Evolutionary conservation across 1,140 invertebrate genomes (phyloP).

Genomic region (Phortica variegata): DNA sequence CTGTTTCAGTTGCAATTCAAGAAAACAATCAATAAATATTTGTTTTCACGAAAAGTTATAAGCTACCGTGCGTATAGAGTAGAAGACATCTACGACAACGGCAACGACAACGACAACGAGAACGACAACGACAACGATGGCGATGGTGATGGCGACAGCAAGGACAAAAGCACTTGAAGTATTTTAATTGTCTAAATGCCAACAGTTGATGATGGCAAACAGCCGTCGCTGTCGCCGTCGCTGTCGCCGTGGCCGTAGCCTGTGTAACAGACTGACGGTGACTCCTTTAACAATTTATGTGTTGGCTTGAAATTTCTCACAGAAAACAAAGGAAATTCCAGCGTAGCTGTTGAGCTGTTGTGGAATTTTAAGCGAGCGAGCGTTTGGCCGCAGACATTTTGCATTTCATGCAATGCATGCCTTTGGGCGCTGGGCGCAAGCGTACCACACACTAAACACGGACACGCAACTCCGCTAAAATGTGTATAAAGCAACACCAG

Average conservation of each 20-base stretch:
- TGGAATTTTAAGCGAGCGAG: constrained; percentile 43
- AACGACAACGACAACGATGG: too few species aligned
- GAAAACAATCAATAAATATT: constrained; percentile 33
- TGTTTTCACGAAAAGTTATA: constrained; percentile 47
- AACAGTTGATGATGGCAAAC: constrained; percentile 31
- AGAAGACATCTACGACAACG: too few species aligned
- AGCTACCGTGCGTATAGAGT: constrained; percentile 48
- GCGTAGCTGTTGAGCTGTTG: constrained; percentile 29
- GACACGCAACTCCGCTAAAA: background rate
- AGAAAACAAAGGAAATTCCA: constrained; percentile 56
- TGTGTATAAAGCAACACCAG: background rate
- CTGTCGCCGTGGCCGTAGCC: too few species aligned
- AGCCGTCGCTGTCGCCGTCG: background rate
- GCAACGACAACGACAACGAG: too few species aligned
- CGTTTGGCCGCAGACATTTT: constrained; percentile 51
- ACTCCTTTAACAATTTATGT: constrained; percentile 51
- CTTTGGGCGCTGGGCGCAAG: constrained; percentile 51
- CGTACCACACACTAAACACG: constrained; percentile 50
- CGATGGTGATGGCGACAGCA: too few species aligned
- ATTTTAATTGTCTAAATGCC: constrained; percentile 57
- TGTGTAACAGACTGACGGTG: constrained; percentile 26
- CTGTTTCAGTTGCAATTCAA: too few species aligned
- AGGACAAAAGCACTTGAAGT: constrained; percentile 42
- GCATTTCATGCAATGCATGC: constrained; percentile 55
- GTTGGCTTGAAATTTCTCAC: constrained; percentile 52